Evolutionary conservation across 2,888 invertebrate species (phyloP).

Genomic region (Helicoverpa assulta): DNA sequence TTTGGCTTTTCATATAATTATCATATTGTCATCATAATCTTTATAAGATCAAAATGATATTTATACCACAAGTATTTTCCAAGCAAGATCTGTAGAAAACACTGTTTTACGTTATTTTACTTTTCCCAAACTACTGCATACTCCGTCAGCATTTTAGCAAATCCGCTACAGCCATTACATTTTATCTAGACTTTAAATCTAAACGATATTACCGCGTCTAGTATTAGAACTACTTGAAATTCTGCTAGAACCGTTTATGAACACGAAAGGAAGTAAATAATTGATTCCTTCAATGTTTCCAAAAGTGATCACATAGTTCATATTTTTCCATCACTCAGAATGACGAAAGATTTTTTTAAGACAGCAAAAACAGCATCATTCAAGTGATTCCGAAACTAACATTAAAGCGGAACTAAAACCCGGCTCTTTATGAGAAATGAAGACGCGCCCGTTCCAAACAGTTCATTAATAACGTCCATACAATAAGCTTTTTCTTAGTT

Average conservation of each 20-base stretch:
- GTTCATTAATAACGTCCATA: conserved; percentile 60
- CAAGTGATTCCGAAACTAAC: neutral
- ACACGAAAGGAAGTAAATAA: conserved; percentile 27
- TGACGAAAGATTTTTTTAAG: neutral
- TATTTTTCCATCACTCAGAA: conserved; percentile 3
- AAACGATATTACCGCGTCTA: conserved; percentile 19
- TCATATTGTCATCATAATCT: neutral
- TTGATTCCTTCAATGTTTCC: conserved; percentile 9
- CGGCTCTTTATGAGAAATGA: conserved; percentile 29
- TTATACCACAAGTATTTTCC: neutral
- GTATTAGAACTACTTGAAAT: conserved; percentile 36
- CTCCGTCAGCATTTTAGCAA: conserved; percentile 20
- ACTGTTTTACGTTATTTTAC: neutral
- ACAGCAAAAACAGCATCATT: neutral
- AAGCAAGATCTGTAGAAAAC: neutral
- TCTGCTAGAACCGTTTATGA: conserved; percentile 34
- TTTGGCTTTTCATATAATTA: neutral
- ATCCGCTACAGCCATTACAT: conserved; percentile 32
- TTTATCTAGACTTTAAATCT: conserved; percentile 52
- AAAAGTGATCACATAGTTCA: neutral
- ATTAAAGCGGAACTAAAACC: conserved; percentile 23
- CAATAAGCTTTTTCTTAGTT: conserved; percentile 50
- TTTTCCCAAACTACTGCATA: conserved; percentile 9
- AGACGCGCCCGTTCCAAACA: conserved; percentile 33
- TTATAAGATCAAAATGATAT: neutral